Percentiles rank a stretch among this genome's conserved stretches.
Evolutionary conservation across 1,140 invertebrate species (phyloP).

Genomic region (Branchinecta lindahli): DNA sequence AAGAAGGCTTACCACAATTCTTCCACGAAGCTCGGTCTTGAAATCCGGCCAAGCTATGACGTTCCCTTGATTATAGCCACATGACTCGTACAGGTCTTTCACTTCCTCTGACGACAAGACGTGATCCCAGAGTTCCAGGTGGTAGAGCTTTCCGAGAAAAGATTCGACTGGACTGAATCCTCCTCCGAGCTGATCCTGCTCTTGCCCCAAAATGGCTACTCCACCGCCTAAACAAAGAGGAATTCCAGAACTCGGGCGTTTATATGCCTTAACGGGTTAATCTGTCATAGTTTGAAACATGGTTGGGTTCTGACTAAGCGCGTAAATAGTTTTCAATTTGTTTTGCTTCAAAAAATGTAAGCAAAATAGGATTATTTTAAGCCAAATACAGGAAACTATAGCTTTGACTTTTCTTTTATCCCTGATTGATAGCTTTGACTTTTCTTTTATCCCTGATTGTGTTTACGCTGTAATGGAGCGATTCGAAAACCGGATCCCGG

Average conservation of each 20-base stretch:
- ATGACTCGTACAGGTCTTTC: slow-evolving; percentile 34
- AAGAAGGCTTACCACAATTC: slow-evolving; percentile 32
- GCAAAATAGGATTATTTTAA: no score
- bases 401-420: no score
- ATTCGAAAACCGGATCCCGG: no score
- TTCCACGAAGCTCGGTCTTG: slow-evolving; percentile 37
- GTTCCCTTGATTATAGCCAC: slow-evolving; percentile 36
- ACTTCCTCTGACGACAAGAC: slow-evolving; percentile 34
- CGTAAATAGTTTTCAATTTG: no score
- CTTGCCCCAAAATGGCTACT: slow-evolving; percentile 47
- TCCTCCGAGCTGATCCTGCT: slow-evolving; percentile 46
- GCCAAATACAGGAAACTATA: no score
- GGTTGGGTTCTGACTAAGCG: no score
- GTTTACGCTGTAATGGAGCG: no score
- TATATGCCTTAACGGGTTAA: no score
- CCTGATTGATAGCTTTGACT: no score
- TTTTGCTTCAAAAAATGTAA: no score
- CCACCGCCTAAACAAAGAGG: slow-evolving; percentile 34
- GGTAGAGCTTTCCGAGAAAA: slow-evolving; percentile 43
- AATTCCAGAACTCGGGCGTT: slow-evolving; percentile 15
- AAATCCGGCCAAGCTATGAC: slow-evolving; percentile 46
- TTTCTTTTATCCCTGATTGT: no score
- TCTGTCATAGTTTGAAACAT: no score
- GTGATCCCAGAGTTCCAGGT: slow-evolving; percentile 45
- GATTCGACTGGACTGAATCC: slow-evolving; percentile 47